A percentile compares a stretch with the other conserved stretches of the same genome.
These are phyloP conservation scores for Antechinus flavipes DNA, from an alignment of 2,113 vertebrate genomes.

Conservation along the genomic window DNA sequence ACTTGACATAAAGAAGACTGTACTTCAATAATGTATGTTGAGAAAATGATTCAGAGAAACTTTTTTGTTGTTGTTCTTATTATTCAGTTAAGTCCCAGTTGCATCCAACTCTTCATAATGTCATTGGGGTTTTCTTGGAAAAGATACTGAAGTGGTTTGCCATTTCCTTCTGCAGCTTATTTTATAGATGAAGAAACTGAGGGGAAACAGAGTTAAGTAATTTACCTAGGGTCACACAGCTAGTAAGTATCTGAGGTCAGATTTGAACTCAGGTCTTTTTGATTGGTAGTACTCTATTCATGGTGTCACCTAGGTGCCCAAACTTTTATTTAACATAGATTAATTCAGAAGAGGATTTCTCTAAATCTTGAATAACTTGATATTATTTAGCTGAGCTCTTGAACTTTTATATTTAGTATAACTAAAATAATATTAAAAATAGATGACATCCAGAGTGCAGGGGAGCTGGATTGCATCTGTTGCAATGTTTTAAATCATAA, in stretches of 20 bases:
- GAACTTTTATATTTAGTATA: neutral
- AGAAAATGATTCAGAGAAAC: too few species aligned
- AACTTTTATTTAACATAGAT: slow-evolving; percentile 21
- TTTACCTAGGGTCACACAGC: neutral
- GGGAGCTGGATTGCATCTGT: neutral
- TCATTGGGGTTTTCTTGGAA: too few species aligned
- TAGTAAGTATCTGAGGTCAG: neutral
- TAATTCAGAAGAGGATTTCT: slow-evolving; percentile 37
- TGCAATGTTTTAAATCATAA: slow-evolving; percentile 33
- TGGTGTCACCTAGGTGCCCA: neutral
- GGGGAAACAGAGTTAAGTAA: too few species aligned
- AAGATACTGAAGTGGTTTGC: too few species aligned
- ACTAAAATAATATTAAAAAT: slow-evolving; percentile 39
- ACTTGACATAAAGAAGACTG: too few species aligned
- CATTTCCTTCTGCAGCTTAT: too few species aligned
- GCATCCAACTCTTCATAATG: too few species aligned
- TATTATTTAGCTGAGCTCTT: too few species aligned
- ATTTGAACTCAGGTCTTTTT: neutral
- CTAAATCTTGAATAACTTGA: neutral
- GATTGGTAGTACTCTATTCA: neutral
- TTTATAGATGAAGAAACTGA: too few species aligned
- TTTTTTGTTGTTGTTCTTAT: too few species aligned
- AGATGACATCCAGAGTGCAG: slow-evolving; percentile 23
- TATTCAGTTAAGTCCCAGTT: too few species aligned
- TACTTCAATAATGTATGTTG: too few species aligned